These are phyloP conservation scores for Dynastes grantii DNA, from an alignment of 2,888 invertebrate species.

Conservation along the genomic window DNA sequence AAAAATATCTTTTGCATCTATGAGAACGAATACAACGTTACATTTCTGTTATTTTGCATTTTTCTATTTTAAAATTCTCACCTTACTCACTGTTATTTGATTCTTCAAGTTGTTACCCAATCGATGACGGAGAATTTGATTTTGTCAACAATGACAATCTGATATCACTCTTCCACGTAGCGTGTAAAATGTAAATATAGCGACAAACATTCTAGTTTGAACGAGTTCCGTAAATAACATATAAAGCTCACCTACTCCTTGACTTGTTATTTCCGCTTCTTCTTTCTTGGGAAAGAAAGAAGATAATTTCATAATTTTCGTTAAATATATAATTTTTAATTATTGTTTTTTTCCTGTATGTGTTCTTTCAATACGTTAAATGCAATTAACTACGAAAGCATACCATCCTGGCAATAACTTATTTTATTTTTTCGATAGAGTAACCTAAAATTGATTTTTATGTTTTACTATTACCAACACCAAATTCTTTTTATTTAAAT, in stretches of 20 bases:
- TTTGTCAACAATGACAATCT: slow-evolving; percentile 56
- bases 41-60: background rate
- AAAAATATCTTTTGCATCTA: too few species aligned
- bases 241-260: background rate
- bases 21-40: background rate
- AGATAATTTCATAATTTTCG: too few species aligned
- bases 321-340: too few species aligned
- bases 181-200: slow-evolving; percentile 48
- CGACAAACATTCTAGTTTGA: slow-evolving; percentile 31
- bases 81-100: background rate
- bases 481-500: too few species aligned
- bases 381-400: too few species aligned
- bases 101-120: slow-evolving; percentile 25
- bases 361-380: too few species aligned
- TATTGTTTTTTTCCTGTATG: too few species aligned
- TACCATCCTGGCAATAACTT: too few species aligned
- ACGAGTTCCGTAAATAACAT: slow-evolving; percentile 33
- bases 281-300: background rate
- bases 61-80: background rate
- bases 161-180: slow-evolving; percentile 57
- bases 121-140: slow-evolving; percentile 26
- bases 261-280: too few species aligned
- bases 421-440: too few species aligned
- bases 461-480: too few species aligned
- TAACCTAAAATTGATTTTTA: too few species aligned